Conservation (phyloP, 2,888 invertebrate species). For the Scrobipalpa atriplicella region DNA sequence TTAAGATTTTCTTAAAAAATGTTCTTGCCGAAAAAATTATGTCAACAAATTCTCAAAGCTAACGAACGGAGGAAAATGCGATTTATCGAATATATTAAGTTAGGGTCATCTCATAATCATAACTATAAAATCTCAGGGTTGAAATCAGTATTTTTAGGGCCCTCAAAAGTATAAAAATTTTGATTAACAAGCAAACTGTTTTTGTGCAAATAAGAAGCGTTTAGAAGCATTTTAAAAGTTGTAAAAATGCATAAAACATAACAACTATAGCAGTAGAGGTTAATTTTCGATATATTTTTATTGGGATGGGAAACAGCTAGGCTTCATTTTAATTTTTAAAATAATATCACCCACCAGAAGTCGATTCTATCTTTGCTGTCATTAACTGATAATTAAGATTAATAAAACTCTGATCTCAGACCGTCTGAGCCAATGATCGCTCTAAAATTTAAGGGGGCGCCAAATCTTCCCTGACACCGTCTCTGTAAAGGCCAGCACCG, state of each 20-base stretch:
- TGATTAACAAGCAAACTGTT: too few relatives aligned
- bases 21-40: conserved; percentile 3
- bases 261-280: too few relatives aligned
- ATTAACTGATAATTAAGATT: background rate
- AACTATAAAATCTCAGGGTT: conserved; percentile 32
- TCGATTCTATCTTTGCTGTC: background rate
- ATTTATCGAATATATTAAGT: conserved; percentile 40
- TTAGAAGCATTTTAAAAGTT: too few relatives aligned
- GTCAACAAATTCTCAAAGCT: conserved; percentile 18
- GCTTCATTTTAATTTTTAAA: too few relatives aligned
- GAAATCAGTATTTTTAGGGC: background rate
- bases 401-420: background rate
- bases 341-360: too few relatives aligned
- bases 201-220: too few relatives aligned
- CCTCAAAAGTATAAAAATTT: background rate
- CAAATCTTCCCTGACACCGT: background rate
- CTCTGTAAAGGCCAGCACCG: background rate
- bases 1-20: background rate
- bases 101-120: conserved; percentile 47
- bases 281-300: too few relatives aligned
- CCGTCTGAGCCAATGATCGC: background rate
- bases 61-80: conserved; percentile 30
- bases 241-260: too few relatives aligned
- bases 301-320: too few relatives aligned
- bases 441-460: background rate